Percentiles rank a stretch among this genome's conserved stretches.
phyloP scores from a whole-genome alignment of 2,113 vertebrate genomes.

The Penelope pileata region DNA sequence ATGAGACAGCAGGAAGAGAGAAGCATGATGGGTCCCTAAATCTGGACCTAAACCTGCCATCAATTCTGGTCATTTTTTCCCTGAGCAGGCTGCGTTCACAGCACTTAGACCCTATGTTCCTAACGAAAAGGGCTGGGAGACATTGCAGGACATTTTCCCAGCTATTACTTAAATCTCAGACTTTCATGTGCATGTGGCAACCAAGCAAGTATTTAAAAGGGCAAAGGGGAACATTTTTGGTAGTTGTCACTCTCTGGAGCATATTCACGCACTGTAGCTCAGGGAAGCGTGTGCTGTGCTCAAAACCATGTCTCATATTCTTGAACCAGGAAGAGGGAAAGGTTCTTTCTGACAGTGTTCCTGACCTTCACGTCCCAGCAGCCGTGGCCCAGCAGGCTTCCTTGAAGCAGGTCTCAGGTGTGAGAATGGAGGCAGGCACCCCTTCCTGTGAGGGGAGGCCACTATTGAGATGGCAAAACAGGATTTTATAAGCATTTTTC shows the following conservation, averaged over 20 bases:
- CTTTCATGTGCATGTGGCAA: constrained; percentile 28
- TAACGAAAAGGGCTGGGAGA: not conserved
- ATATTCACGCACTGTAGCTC: not conserved
- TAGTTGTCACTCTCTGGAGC: constrained; percentile 21
- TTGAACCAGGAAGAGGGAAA: not conserved
- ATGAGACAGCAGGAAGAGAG: not conserved
- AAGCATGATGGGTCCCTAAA: not conserved
- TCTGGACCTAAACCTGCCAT: not conserved
- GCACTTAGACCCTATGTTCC: constrained; percentile 17
- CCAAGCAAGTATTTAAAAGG: constrained; percentile 40
- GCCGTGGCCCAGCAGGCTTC: not conserved
- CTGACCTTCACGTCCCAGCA: fast-evolving
- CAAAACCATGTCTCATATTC: not conserved
- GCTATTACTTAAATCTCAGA: constrained; percentile 40
- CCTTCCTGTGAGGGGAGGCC: not conserved
- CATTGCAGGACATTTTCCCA: constrained; percentile 37
- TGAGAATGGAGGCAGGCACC: not conserved
- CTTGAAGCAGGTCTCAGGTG: not conserved
- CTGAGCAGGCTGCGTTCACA: constrained; percentile 43
- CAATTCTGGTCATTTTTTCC: constrained; percentile 7
- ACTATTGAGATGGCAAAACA: not conserved
- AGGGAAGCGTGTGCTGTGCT: not conserved
- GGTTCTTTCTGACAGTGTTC: not conserved
- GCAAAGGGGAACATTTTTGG: constrained; percentile 32
- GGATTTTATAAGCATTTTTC: not conserved